Evolutionary conservation across 2,113 vertebrate species (phyloP).

Genomic region (Pardalotus punctatus): DNA sequence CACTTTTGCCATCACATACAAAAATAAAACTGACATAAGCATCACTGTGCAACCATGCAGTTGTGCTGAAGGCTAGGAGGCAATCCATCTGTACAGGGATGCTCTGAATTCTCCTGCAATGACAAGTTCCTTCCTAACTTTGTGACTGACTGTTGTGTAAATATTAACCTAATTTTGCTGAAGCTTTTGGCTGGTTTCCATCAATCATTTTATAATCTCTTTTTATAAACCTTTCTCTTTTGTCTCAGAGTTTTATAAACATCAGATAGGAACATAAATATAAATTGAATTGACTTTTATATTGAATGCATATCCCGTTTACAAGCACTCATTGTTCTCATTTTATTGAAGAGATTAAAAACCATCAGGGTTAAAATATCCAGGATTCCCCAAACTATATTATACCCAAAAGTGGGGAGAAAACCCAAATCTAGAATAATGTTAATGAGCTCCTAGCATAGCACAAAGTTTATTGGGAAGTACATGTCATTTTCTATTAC

Average conservation of each 20-base stretch:
- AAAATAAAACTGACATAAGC: neutral
- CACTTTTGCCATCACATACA: neutral
- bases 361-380: neutral
- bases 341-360: neutral
- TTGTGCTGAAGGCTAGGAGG: neutral
- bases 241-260: neutral
- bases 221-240: neutral
- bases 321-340: neutral
- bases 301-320: neutral
- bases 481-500: neutral
- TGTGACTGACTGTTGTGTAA: neutral
- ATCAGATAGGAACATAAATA: neutral
- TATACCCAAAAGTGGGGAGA: neutral
- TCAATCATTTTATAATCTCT: neutral
- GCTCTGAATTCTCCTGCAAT: neutral
- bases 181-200: neutral
- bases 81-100: neutral
- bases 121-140: neutral
- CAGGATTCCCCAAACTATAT: neutral
- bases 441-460: neutral
- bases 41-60: neutral
- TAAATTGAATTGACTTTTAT: neutral
- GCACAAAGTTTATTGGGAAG: neutral
- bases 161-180: neutral
- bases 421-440: neutral